These are phyloP conservation scores for Mormyrus proboscirostris DNA, from an alignment of 2,797 vertebrate genomes.

Conservation along the genomic window DNA sequence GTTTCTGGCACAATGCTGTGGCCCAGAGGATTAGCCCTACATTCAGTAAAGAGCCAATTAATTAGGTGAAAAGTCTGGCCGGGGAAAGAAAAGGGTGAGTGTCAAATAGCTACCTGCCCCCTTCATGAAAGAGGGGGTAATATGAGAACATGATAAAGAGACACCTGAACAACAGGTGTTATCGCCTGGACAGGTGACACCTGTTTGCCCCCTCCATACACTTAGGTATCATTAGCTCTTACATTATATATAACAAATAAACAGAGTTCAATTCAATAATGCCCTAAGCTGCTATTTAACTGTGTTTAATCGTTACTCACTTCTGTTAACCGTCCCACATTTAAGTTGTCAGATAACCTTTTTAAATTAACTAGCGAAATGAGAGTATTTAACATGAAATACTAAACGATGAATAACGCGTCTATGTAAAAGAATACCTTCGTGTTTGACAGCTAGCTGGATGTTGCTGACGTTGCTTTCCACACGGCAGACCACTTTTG, in stretches of 20 bases:
- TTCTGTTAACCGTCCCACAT: background rate
- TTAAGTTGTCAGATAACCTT: background rate
- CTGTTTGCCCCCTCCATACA: constrained; percentile 14
- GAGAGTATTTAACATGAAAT: background rate
- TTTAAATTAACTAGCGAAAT: background rate
- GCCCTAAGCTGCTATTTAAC: background rate
- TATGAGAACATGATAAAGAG: background rate
- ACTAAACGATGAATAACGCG: background rate
- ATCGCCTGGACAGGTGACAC: constrained; percentile 29
- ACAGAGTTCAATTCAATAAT: background rate
- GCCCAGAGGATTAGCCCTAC: constrained; percentile 34
- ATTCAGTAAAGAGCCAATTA: constrained; percentile 42
- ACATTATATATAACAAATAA: background rate
- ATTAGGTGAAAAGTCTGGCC: constrained; percentile 32
- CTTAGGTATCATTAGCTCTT: background rate
- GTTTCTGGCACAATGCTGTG: constrained; percentile 10
- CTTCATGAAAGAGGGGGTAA: background rate
- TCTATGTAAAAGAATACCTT: background rate
- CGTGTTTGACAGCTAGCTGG: background rate
- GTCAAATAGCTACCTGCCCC: constrained; percentile 5
- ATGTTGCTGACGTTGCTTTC: background rate
- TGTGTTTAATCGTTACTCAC: background rate
- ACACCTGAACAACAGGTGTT: constrained; percentile 59
- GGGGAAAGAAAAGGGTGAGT: background rate
- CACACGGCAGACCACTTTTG: background rate